These are phyloP conservation scores for Myiagra hebetior DNA, from an alignment of 2,113 vertebrate genomes.

Conservation along the genomic window DNA sequence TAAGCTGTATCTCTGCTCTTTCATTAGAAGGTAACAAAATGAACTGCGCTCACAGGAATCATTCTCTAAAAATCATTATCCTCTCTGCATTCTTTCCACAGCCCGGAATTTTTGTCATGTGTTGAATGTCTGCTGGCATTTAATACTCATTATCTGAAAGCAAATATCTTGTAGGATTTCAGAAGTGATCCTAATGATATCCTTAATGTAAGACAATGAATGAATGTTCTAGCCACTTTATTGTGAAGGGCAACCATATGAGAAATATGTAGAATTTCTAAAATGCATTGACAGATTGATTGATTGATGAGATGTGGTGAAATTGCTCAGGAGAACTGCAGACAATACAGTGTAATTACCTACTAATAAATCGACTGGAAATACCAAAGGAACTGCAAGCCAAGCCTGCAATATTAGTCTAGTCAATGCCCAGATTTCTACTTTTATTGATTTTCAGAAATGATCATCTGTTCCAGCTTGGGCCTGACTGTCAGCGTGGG, in stretches of 20 bases:
- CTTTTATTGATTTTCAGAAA: conserved; percentile 48
- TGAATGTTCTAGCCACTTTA: background rate
- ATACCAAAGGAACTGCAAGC: background rate
- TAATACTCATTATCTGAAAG: background rate
- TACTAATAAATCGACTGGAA: conserved; percentile 5
- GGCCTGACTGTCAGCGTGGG: background rate
- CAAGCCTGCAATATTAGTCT: background rate
- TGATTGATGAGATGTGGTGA: conserved; percentile 4
- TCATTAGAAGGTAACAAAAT: conserved; percentile 1
- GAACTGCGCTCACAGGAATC: background rate
- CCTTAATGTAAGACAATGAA: background rate
- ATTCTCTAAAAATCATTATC: background rate
- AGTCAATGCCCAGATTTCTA: background rate
- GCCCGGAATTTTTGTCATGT: background rate
- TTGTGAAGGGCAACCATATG: background rate
- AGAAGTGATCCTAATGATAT: background rate
- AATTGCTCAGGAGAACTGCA: background rate
- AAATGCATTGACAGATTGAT: conserved; percentile 2
- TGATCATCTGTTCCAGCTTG: background rate
- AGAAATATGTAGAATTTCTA: background rate
- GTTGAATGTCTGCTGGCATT: background rate
- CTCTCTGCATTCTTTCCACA: background rate
- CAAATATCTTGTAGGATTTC: conserved; percentile 12
- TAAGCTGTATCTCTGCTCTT: background rate
- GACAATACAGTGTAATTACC: background rate